Conservation (phyloP, 2,113 vertebrate species). For the Corynorhinus townsendii region DNA sequence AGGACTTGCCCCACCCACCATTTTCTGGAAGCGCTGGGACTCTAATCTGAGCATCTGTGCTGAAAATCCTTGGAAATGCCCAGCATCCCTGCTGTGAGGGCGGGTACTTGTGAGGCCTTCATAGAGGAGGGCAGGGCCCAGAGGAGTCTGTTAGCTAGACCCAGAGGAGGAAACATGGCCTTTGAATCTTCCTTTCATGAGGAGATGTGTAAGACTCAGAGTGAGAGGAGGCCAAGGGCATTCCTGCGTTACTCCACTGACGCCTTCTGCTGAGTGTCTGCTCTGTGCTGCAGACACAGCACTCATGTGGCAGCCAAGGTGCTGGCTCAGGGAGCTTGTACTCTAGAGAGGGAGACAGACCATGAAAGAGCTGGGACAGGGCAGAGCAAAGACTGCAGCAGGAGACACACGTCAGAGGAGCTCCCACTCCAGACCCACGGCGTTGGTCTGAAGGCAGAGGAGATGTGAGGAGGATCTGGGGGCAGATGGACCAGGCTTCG, state of each 20-base stretch:
- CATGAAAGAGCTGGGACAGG: no score
- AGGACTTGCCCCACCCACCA: background rate
- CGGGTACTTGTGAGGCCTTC: accelerated
- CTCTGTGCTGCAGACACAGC: background rate
- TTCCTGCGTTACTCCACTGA: background rate
- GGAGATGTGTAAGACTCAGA: background rate
- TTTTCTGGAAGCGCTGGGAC: background rate
- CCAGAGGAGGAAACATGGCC: background rate
- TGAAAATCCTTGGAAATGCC: background rate
- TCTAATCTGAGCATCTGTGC: no score
- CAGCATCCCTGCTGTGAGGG: background rate
- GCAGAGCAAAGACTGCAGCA: accelerated
- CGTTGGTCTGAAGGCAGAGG: background rate
- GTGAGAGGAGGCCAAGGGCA: background rate
- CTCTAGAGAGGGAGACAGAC: background rate
- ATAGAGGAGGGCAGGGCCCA: background rate
- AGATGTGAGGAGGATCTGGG: background rate
- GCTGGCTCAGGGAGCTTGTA: background rate
- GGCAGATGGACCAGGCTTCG: accelerated
- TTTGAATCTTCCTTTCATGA: background rate
- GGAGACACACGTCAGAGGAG: accelerated
- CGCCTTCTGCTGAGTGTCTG: background rate
- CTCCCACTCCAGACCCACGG: background rate
- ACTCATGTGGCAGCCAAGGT: accelerated
- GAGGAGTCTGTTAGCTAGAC: background rate